phyloP scores from a whole-genome alignment of 92 coral and sea anemone genomes.

The Muricea muricata region DNA sequence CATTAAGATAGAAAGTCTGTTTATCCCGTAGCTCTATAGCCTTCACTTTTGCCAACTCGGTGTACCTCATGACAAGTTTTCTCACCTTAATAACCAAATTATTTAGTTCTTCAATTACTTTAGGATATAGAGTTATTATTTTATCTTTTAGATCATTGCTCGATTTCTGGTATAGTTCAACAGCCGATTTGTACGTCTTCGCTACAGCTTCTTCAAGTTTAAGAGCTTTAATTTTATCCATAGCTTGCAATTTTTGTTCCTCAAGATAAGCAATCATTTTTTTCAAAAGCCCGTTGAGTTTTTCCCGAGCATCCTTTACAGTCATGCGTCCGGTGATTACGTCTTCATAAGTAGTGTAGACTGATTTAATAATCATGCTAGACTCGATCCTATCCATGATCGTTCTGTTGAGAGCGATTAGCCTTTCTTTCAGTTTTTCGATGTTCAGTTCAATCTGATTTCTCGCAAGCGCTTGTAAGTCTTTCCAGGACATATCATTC shows the following conservation, averaged over 20 bases:
- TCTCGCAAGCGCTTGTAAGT: not conserved
- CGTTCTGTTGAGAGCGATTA: not conserved
- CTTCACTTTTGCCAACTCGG: conserved; percentile 52
- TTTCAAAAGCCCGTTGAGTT: conserved; percentile 47
- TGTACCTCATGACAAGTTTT: conserved; percentile 59
- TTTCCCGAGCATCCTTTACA: conserved; percentile 48
- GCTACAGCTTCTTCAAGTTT: not conserved
- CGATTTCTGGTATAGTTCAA: not conserved
- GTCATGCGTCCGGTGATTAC: conserved; percentile 9
- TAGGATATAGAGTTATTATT: conserved; percentile 4
- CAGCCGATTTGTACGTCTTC: not conserved
- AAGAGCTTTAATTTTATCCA: conserved; percentile 7
- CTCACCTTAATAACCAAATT: conserved; percentile 29
- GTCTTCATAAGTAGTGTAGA: not conserved
- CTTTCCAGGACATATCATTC: conserved; percentile 8
- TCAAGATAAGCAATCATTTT: conserved; percentile 5
- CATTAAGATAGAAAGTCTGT: conserved; percentile 36
- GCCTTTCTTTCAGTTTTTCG: not conserved
- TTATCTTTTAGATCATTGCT: not conserved
- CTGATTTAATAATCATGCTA: not conserved
- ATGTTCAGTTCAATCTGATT: not conserved
- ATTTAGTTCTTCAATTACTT: conserved; percentile 17
- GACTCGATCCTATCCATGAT: not conserved
- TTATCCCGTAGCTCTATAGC: conserved; percentile 42
- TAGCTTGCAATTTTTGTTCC: conserved; percentile 1